Evolutionary conservation across 1,140 invertebrate species (phyloP).

Genomic region (Tetragnatha versicolor): DNA sequence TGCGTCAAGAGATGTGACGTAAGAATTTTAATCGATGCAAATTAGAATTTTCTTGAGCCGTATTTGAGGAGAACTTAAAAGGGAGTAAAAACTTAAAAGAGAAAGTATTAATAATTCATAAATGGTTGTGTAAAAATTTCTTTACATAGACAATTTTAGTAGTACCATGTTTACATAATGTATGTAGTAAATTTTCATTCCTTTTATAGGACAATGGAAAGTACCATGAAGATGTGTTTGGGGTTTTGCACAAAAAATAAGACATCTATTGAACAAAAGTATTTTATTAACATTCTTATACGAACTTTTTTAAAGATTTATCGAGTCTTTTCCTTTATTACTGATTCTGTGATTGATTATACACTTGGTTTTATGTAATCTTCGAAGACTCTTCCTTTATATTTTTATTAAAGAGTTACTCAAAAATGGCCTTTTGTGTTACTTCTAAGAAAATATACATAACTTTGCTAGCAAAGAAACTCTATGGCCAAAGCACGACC

Average conservation of each 20-base stretch:
- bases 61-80: no score
- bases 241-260: slow-evolving; percentile 61
- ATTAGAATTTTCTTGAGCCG: no score
- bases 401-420: not conserved
- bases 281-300: not conserved
- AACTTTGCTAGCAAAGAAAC: no score
- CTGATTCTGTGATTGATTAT: not conserved
- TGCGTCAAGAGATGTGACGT: no score
- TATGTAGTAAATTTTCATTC: not conserved
- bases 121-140: not conserved
- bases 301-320: not conserved
- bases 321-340: not conserved
- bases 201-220: slow-evolving; percentile 83
- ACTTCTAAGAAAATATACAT: no score
- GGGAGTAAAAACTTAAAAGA: no score
- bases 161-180: not conserved
- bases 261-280: not conserved
- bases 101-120: not conserved
- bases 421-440: not conserved
- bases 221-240: slow-evolving; percentile 96
- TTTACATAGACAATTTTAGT: not conserved
- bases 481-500: no score
- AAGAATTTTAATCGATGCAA: no score
- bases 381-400: not conserved
- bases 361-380: not conserved